Evolutionary conservation across 2,113 vertebrate genomes (phyloP).

Genomic region (Tragelaphus buxtoni): DNA sequence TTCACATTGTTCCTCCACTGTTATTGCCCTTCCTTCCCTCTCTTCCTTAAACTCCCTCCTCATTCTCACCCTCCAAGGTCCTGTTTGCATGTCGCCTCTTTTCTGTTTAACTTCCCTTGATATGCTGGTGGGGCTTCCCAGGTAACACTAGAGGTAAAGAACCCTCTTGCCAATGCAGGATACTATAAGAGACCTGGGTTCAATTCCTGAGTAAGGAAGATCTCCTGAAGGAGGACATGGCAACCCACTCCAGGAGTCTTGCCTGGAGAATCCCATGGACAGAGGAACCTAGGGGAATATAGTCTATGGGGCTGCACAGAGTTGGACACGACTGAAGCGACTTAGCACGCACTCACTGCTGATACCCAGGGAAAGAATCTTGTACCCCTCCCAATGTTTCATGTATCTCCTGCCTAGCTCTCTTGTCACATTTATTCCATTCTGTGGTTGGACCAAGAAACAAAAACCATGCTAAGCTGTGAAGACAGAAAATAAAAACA

Average conservation of each 20-base stretch:
- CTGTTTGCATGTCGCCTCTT: not conserved
- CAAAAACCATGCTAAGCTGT: not conserved
- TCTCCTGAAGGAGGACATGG: not conserved
- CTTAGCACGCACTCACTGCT: not conserved
- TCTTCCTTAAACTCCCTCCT: not conserved
- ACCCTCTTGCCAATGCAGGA: not conserved
- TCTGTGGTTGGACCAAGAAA: not conserved
- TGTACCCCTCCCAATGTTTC: not conserved
- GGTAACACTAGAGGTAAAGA: not conserved
- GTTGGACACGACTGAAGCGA: accelerated
- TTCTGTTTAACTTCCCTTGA: not conserved
- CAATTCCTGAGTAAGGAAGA: not conserved
- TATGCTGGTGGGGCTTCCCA: not conserved
- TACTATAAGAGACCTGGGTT: not conserved
- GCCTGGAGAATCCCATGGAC: not conserved
- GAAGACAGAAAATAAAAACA: not conserved
- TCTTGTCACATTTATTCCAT: not conserved
- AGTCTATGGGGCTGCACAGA: not conserved
- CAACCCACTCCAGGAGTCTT: not conserved
- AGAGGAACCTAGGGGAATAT: not conserved
- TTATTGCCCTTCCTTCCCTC: not conserved
- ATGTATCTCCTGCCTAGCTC: no score
- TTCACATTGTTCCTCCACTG: not conserved
- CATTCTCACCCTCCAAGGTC: not conserved
- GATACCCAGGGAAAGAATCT: not conserved